A percentile compares a stretch with the other conserved stretches of the same genome.
Evolutionary conservation across 2,888 invertebrate species (phyloP).

Genomic region (Ypsolopha sequella): DNA sequence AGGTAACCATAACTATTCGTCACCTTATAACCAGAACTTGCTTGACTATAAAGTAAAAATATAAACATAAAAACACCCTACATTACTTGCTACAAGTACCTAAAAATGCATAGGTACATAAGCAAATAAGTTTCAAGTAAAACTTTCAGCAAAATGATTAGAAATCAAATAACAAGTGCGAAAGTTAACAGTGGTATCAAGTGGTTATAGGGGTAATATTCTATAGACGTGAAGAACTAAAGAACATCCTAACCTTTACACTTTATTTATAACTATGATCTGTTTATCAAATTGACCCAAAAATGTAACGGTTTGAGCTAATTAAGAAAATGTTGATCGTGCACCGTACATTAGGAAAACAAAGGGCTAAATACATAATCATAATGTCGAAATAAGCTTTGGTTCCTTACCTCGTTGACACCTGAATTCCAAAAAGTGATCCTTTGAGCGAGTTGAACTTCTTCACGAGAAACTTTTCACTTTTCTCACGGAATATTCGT

Average conservation of each 20-base stretch:
- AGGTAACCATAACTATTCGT: no score
- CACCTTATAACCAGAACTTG: no score
- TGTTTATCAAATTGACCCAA: slow-evolving; percentile 19
- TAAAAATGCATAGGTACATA: no score
- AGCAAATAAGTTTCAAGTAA: no score
- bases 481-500: slow-evolving; percentile 47
- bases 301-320: slow-evolving; percentile 11
- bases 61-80: no score
- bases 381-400: slow-evolving; percentile 40
- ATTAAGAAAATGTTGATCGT: slow-evolving; percentile 17
- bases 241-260: slow-evolving; percentile 54
- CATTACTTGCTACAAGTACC: no score
- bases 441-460: slow-evolving; percentile 39
- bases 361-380: background rate
- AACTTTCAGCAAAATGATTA: no score
- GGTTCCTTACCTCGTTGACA: slow-evolving; percentile 69
- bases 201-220: no score
- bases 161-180: no score
- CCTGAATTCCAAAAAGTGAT: slow-evolving; percentile 59
- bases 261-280: slow-evolving; percentile 59
- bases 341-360: background rate
- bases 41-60: no score
- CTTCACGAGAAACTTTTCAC: slow-evolving; percentile 37
- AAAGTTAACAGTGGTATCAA: no score
- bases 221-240: slow-evolving; percentile 29